Conservation (phyloP, 2,888 invertebrate species). For the Chromoteleia sp. region DNA sequence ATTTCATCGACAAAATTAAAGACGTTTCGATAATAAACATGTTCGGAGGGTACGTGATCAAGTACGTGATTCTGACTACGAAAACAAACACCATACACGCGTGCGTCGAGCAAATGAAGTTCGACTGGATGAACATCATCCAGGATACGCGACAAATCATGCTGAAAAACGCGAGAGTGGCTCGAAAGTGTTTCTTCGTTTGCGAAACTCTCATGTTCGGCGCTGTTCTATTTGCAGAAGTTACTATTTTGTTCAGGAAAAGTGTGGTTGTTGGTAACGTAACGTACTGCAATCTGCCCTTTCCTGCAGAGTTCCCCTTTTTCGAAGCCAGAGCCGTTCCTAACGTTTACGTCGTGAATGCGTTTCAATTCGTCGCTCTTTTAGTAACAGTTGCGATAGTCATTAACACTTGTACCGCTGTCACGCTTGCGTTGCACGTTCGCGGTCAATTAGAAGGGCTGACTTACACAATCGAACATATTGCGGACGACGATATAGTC, state of each 20-base stretch:
- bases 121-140: constrained; percentile 10
- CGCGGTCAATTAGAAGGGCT: not conserved
- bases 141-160: not conserved
- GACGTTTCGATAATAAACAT: not conserved
- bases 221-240: not conserved
- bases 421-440: not conserved
- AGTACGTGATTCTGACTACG: not conserved
- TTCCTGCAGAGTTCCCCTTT: not conserved
- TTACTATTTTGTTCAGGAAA: not conserved
- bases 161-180: constrained; percentile 5
- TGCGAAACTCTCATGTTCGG: not conserved
- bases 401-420: not conserved
- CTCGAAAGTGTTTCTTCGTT: not conserved
- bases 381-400: not conserved
- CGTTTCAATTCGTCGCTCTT: not conserved
- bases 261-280: not conserved
- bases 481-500: not conserved
- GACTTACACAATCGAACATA: not conserved
- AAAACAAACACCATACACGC: not conserved
- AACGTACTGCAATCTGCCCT: not conserved
- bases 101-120: constrained; percentile 16
- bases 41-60: not conserved
- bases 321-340: not conserved
- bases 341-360: not conserved
- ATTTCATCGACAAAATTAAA: not conserved